phyloP scores from a whole-genome alignment of 1,140 invertebrate genomes.

The Scaptomyza hsui region DNA sequence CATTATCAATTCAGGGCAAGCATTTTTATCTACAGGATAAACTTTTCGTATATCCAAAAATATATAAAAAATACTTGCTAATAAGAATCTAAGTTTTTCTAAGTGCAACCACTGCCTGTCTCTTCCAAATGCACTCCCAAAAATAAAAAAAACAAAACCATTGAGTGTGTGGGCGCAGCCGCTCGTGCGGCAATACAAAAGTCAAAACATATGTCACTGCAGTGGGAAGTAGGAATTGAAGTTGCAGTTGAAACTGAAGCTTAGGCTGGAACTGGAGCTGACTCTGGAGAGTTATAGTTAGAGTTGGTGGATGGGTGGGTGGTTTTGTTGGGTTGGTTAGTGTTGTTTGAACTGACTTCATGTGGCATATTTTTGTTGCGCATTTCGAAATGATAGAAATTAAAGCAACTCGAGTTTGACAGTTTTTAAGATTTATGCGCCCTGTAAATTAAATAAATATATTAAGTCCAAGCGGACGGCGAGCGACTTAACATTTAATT shows the following conservation, averaged over 20 bases:
- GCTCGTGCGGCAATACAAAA: conserved; percentile 3
- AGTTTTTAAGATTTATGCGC: conserved; percentile 71
- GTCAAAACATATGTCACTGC: conserved; percentile 39
- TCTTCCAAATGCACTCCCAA: conserved; percentile 3
- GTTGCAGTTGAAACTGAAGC: background rate
- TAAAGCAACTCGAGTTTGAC: conserved; percentile 55
- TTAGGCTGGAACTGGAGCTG: background rate
- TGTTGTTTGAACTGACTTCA: background rate
- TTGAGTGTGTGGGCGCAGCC: conserved; percentile 39
- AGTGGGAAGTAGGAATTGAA: conserved; percentile 7
- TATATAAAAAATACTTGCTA: no score
- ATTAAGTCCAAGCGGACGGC: conserved; percentile 46
- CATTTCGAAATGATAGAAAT: conserved; percentile 73
- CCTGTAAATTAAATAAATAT: conserved; percentile 61
- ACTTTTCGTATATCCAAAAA: no score
- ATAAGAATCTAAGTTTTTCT: background rate
- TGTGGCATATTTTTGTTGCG: conserved; percentile 29
- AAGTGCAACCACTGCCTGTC: conserved; percentile 20
- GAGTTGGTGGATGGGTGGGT: conserved; percentile 1
- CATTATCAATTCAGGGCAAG: no score
- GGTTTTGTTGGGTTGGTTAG: conserved; percentile 33
- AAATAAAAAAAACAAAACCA: background rate
- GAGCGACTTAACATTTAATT: conserved; percentile 69
- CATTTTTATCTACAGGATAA: no score
- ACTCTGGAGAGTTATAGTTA: background rate